Conservation (phyloP, 1,140 invertebrate genomes). For the Procambarus clarkii region DNA sequence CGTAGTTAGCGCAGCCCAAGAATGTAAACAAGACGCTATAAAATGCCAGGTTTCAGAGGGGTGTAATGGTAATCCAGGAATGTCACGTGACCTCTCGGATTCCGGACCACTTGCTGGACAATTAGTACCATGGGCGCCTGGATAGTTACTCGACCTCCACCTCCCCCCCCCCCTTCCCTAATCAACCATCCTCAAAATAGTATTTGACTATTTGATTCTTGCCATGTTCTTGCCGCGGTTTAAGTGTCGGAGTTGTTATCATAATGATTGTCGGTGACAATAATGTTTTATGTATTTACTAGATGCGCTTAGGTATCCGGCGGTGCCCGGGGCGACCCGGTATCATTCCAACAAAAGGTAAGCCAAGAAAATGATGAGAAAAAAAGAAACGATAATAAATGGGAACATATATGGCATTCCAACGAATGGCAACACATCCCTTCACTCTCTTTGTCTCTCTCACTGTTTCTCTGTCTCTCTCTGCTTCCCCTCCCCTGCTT, state of each 20-base stretch:
- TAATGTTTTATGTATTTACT: not conserved
- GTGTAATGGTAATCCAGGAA: not conserved
- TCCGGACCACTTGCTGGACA: not conserved
- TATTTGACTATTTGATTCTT: not conserved
- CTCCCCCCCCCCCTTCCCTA: not conserved
- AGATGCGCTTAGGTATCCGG: too few species aligned
- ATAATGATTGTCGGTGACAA: not conserved
- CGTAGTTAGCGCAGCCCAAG: not conserved
- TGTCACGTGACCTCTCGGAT: not conserved
- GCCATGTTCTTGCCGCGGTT: not conserved
- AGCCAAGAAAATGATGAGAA: too few species aligned
- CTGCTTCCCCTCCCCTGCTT: not conserved
- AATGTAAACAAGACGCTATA: not conserved
- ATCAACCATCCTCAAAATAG: not conserved
- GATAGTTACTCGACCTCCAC: too few species aligned
- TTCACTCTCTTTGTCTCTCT: not conserved
- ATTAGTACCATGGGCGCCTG: not conserved
- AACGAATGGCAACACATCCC: too few species aligned
- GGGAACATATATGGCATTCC: too few species aligned
- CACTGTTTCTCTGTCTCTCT: not conserved
- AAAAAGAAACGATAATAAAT: too few species aligned
- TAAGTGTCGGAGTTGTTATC: not conserved
- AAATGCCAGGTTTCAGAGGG: not conserved
- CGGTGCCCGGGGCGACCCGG: too few species aligned
- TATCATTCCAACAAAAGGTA: too few species aligned